Conservation (phyloP, 2,113 vertebrate genomes). For the Microtus oregoni region DNA sequence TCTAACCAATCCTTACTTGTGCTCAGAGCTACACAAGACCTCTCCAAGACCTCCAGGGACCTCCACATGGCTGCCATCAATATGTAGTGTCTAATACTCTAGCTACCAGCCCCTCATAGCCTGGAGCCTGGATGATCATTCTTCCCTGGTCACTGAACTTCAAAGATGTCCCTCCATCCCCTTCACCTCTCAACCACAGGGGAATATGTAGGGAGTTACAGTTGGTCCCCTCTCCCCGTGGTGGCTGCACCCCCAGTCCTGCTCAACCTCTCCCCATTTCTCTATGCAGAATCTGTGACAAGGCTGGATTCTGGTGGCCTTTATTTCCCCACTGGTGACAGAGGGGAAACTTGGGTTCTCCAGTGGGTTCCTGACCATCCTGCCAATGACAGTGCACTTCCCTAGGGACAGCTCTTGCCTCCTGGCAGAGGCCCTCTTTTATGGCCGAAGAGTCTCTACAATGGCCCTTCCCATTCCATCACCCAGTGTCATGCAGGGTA, state of each 20-base stretch:
- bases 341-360: too few species aligned
- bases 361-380: rapidly evolving
- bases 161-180: background rate
- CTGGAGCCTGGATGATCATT: too few species aligned
- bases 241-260: background rate
- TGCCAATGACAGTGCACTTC: rapidly evolving
- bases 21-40: background rate
- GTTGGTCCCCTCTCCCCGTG: background rate
- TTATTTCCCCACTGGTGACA: too few species aligned
- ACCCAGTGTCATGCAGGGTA: background rate
- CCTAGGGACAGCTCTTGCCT: background rate
- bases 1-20: background rate
- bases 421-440: too few species aligned
- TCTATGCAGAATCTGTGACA: background rate
- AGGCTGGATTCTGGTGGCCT: background rate
- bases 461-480: rapidly evolving
- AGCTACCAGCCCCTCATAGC: background rate
- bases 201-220: background rate
- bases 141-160: background rate
- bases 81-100: too few species aligned
- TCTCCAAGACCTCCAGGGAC: background rate
- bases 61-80: background rate
- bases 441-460: background rate
- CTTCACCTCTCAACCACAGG: background rate
- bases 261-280: background rate